Base-by-base conservation (phyloP, 1,140 invertebrate species). In the Dreissena rostriformis region DNA sequence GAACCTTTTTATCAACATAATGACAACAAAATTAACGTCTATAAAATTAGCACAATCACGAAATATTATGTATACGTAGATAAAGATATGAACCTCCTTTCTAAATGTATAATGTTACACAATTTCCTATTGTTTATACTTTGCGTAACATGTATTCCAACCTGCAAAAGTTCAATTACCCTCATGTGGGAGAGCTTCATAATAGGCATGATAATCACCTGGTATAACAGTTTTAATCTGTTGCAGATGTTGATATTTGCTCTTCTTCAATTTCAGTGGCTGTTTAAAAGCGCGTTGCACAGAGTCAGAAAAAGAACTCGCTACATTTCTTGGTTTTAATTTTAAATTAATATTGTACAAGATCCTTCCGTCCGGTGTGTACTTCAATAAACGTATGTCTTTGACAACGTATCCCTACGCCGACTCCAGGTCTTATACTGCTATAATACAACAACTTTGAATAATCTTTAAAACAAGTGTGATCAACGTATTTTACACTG, bases 281-380 rank as follows among this genome's bases (percentile, higher is more conserved):
- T 78, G 66, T 24, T 49, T 22, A 63, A 26, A 78, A 17, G 76
- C 17, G 8, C 11, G 7, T 67, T 7, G 76, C 24, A 67, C 24
- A 11, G 15, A 24, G 53, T 80, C 77, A 15, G 39, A 57, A 66
- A 71, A 70, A 14, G 77, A 6, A 28, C 22, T 51, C 17, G n/a
- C 55, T 29, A 24, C 49, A 15, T 71, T 80, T 71, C 77, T 80
- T n/a, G 49, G 67, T 67, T 61, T 71, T 39, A 17, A 4, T 39
- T 28, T 6, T 28, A 57, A 77, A 28, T 72, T 51, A 24, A 77
- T 28, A 29, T 77, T 84, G 28, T 77, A 84, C 39, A 71, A 19
- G 24, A 78, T 84, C 17, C 28, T 29, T 26, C 82, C 82, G 51
- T 78, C 55, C n/a, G 49, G n/a, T 12, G 74, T 84, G 52, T 84